Evolutionary conservation across 2,113 vertebrate genomes (phyloP).

Genomic region (Aspidoscelis tigris): DNA sequence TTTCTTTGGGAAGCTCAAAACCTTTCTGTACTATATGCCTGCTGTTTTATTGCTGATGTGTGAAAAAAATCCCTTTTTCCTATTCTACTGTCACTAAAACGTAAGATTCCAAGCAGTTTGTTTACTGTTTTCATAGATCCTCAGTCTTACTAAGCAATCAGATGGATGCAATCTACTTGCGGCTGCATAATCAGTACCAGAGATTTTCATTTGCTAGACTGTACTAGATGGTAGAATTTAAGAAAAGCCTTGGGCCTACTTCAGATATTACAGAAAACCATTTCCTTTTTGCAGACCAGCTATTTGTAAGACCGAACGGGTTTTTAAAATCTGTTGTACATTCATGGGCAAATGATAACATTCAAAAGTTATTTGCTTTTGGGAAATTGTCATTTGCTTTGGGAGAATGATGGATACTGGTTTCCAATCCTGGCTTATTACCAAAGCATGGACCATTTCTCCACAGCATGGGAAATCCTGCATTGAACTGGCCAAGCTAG

Average conservation of each 20-base stretch:
- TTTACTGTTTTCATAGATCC: constrained; percentile 2
- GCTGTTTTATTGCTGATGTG: background rate
- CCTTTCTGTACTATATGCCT: constrained; percentile 9
- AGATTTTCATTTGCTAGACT: constrained; percentile 19
- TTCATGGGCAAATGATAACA: background rate
- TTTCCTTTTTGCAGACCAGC: background rate
- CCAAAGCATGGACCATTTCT: background rate
- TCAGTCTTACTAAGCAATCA: background rate
- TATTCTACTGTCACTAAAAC: constrained; percentile 8
- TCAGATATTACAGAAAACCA: background rate
- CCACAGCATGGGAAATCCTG: too few species aligned
- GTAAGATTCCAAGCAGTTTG: background rate
- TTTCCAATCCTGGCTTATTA: background rate
- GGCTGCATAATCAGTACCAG: background rate
- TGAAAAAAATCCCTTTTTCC: background rate
- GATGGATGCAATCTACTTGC: background rate
- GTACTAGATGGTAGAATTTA: constrained; percentile 17
- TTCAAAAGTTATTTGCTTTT: background rate
- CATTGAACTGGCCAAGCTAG: too few species aligned
- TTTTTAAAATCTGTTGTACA: too few species aligned
- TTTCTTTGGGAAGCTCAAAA: background rate
- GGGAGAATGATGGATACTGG: background rate
- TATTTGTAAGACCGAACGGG: background rate
- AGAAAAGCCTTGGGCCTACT: constrained; percentile 13
- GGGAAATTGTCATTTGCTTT: background rate